Conservation (phyloP, 2,888 invertebrate genomes). For the Lasioglossum zephyrum region DNA sequence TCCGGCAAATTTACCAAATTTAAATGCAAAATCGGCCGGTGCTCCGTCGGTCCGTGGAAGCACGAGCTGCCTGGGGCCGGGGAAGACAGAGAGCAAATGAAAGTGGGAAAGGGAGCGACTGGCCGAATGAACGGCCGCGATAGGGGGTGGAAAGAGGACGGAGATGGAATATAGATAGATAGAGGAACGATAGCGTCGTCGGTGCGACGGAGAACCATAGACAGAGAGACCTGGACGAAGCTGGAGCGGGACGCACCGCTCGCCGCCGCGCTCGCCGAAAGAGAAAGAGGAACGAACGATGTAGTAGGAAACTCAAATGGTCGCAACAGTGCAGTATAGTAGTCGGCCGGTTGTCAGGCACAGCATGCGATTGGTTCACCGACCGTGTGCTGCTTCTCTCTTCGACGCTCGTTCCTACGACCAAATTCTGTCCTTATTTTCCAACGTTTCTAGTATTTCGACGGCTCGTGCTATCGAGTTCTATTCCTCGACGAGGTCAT, state of each 20-base stretch:
- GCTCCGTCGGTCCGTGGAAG: conserved; percentile 68
- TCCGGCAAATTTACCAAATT: conserved; percentile 83
- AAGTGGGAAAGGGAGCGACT: conserved; percentile 56
- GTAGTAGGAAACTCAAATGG: conserved; percentile 80
- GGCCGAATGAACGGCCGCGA: conserved; percentile 42
- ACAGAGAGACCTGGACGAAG: conserved; percentile 42
- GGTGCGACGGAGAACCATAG: conserved; percentile 44
- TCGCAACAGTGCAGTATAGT: conserved; percentile 78
- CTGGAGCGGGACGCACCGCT: conserved; percentile 53
- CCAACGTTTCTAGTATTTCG: conserved; percentile 56
- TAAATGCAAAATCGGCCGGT: conserved; percentile 83
- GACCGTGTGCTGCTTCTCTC: conserved; percentile 70
- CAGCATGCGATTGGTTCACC: conserved; percentile 80
- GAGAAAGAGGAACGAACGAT: conserved; percentile 60
- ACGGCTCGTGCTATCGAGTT: conserved; percentile 39
- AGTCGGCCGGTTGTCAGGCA: conserved; percentile 80
- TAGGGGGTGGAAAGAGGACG: conserved; percentile 48
- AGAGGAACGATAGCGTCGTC: conserved; percentile 67
- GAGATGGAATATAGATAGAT: conserved; percentile 71
- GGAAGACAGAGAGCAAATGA: conserved; percentile 47
- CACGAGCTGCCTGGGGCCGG: conserved; percentile 35
- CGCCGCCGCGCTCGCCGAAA: conserved; percentile 51
- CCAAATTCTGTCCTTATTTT: conserved; percentile 63
- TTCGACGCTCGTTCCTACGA: conserved; percentile 58
- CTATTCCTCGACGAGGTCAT: conserved; percentile 24